Conservation (phyloP, 2,113 vertebrate species). For the Rutilus rutilus region DNA sequence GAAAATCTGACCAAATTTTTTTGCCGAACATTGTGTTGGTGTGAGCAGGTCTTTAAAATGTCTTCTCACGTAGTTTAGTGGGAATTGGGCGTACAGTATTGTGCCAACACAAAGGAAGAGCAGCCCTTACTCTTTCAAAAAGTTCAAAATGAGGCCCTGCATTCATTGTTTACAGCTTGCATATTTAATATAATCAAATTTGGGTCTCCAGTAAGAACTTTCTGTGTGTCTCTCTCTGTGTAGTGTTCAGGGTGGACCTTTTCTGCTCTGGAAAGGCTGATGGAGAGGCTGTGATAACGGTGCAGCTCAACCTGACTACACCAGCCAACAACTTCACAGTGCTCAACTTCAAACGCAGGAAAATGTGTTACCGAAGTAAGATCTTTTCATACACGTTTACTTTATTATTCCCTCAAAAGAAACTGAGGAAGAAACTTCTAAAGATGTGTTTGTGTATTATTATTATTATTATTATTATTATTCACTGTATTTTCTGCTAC, state of each 20-base stretch:
- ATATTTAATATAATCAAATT: not conserved
- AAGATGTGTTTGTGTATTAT: not conserved
- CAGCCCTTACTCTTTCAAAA: not conserved
- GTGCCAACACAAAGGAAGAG: not conserved
- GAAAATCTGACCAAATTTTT: not conserved
- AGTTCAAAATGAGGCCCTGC: not conserved
- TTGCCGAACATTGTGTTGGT: not conserved
- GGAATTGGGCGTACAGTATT: not conserved
- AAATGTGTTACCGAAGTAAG: conserved; percentile 99
- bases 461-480: not conserved
- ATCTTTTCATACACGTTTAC: not conserved
- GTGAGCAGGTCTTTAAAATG: not conserved
- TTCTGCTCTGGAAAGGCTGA: conserved; percentile 93
- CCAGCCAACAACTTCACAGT: conserved; percentile 96
- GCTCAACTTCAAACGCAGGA: conserved; percentile 98
- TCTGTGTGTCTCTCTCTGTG: conserved; percentile 30
- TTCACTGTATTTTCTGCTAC: not conserved
- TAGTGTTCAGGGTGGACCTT: conserved; percentile 94
- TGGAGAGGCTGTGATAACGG: conserved; percentile 88
- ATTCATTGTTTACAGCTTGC: not conserved
- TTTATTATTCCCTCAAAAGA: not conserved
- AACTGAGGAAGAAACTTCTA: not conserved
- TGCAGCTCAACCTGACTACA: conserved; percentile 95
- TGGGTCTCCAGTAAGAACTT: not conserved
- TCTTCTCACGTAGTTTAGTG: not conserved